Base-by-base conservation (phyloP, 2,888 invertebrate genomes). In the Noctua comes region DNA sequence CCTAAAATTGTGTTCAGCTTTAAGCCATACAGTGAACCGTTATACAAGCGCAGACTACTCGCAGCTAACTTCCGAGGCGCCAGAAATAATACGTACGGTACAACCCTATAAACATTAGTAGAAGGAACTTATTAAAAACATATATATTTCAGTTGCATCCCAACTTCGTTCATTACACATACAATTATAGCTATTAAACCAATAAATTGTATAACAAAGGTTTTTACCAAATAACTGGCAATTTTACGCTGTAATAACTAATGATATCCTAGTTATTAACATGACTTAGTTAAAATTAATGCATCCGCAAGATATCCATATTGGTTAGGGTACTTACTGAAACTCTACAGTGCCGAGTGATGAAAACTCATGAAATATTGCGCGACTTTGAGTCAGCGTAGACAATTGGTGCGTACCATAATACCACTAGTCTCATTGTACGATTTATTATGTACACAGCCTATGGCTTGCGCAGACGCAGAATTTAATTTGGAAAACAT, bases 241-340 rank as follows among this genome's bases (percentile, higher is more conserved):
- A 31, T 48, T 68, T 70, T n/a, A 70, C 24, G 16, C 40, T 31
- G 46, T 24, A 48, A 40, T 71, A 36, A 69, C n/a, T 68, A 86
- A 75, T 86, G 11, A 84, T 79, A 83, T 76, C 73, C 65, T 68
- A 62, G 51, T n/a, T 36, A 79, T 73, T 68, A 62, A 62, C 21
- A 62, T 76, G 24, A 24, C 36, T 24, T 1, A 7, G 8, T 59
- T 73, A 46, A 73, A 62, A 70, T 81, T 68, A 31, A 76, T 81
- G 76, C 31, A 36, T 76, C 77, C 76, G n/a, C 68, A 3, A 54
- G 65, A 80, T 46, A 68, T 85, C 74, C 40, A 62, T 62, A 71
- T 64, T 77, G 57, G 36, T 46, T 24, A 16, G 24, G 51, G 21
- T 10, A 54, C 16, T 31, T 27, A 36, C n/a, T 70, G 36, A 31